phyloP scores from a whole-genome alignment of 1,140 invertebrate species.

The Diabrotica undecimpunctata region DNA sequence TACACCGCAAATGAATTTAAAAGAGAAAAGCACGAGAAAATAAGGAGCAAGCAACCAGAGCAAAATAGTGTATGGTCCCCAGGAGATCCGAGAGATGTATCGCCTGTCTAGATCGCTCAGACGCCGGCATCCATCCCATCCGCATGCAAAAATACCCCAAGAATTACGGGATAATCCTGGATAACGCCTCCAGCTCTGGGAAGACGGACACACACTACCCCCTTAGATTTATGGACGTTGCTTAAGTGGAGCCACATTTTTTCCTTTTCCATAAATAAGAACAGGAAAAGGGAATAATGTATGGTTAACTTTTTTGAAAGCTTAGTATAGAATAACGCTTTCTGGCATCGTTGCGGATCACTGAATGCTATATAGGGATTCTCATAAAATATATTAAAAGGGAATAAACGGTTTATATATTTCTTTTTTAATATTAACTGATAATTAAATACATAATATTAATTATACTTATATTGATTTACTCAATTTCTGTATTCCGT shows the following conservation, averaged over 20 bases:
- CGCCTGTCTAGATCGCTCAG: constrained; percentile 41
- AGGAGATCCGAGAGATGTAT: constrained; percentile 34
- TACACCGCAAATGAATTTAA: not conserved
- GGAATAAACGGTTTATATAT: too few relatives aligned
- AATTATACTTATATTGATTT: too few relatives aligned
- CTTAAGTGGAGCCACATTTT: constrained; percentile 24
- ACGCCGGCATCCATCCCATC: constrained; percentile 38
- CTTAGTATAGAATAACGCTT: too few relatives aligned
- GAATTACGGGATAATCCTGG: constrained; percentile 31
- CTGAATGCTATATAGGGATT: too few relatives aligned
- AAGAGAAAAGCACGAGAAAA: not conserved
- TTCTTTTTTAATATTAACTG: too few relatives aligned
- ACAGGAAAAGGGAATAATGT: constrained; percentile 12
- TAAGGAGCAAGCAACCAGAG: constrained; percentile 24
- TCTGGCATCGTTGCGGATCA: too few relatives aligned
- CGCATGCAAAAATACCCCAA: constrained; percentile 39
- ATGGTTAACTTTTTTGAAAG: not conserved
- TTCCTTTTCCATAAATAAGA: constrained; percentile 14
- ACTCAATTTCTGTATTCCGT: too few relatives aligned
- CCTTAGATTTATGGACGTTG: constrained; percentile 32
- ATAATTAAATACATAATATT: too few relatives aligned
- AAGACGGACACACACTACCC: constrained; percentile 34
- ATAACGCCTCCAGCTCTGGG: constrained; percentile 29
- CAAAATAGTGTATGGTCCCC: constrained; percentile 35
- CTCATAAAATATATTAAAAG: too few relatives aligned